Evolutionary conservation across 1,140 invertebrate species (phyloP).

Genomic region (Macrobrachium nipponense): DNA sequence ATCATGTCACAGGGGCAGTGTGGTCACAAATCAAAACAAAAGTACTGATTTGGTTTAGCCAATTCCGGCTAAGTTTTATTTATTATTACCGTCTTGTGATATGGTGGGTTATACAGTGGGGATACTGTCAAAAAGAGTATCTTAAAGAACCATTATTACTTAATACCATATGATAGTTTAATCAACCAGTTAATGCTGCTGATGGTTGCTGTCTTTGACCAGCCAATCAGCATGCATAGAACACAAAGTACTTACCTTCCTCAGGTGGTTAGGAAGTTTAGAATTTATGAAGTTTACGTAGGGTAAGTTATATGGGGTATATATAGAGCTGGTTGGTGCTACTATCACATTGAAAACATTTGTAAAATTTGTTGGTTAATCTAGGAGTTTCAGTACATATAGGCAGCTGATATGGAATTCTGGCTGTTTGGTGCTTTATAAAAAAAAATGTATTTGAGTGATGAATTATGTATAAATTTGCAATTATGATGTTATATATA

Average conservation of each 20-base stretch:
- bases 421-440: slow-evolving; percentile 53
- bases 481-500: slow-evolving; percentile 35
- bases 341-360: neutral
- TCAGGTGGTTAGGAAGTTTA: slow-evolving; percentile 21
- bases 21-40: slow-evolving; percentile 57
- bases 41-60: slow-evolving; percentile 19
- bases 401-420: slow-evolving; percentile 53
- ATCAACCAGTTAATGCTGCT: no score
- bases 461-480: slow-evolving; percentile 36
- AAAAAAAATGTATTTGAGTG: slow-evolving; percentile 35
- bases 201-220: no score
- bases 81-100: no score
- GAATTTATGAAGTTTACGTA: slow-evolving; percentile 13
- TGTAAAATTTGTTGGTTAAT: neutral
- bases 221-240: no score
- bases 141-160: no score
- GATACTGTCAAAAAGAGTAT: slow-evolving; percentile 22
- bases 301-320: neutral
- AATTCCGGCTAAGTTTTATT: neutral
- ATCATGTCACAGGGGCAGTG: slow-evolving; percentile 16
- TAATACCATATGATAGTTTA: no score
- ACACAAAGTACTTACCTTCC: neutral
- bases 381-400: slow-evolving; percentile 15
- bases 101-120: slow-evolving; percentile 48
- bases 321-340: slow-evolving; percentile 9